Evolutionary conservation across 2,797 vertebrate genomes (phyloP).

Genomic region (Enteromius thamalakanensis): DNA sequence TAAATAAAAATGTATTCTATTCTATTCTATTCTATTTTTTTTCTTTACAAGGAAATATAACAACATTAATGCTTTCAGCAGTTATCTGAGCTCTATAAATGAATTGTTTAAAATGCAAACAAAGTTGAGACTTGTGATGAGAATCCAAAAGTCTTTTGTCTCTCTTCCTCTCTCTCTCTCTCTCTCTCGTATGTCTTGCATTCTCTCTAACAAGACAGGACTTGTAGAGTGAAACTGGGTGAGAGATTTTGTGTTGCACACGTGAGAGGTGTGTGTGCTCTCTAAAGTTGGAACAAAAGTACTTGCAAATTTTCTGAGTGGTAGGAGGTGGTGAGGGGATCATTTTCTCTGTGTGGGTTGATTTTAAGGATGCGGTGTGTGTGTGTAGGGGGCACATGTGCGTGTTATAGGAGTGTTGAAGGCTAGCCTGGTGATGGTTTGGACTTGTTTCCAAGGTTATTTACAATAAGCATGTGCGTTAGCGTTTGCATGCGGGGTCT

Average conservation of each 20-base stretch:
- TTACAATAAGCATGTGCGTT: constrained; percentile 35
- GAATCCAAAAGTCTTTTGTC: not conserved
- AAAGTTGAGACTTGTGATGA: not conserved
- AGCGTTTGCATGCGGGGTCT: constrained; percentile 53
- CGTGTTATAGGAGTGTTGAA: constrained; percentile 28
- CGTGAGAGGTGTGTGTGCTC: constrained; percentile 35
- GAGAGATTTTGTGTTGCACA: constrained; percentile 48
- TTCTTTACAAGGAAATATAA: not conserved
- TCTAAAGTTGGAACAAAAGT: constrained; percentile 37
- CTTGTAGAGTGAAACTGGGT: constrained; percentile 81
- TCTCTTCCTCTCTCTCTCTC: not conserved
- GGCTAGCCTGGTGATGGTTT: constrained; percentile 68
- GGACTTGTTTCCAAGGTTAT: constrained; percentile 66
- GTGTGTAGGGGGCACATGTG: constrained; percentile 24
- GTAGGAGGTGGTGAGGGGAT: constrained; percentile 22
- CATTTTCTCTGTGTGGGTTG: constrained; percentile 15
- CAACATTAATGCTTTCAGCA: not conserved
- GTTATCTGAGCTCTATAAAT: not conserved
- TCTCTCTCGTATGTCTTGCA: constrained; percentile 27
- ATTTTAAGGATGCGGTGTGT: constrained; percentile 22
- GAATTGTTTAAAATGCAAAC: not conserved
- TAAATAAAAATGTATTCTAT: not conserved
- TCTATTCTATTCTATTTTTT: not conserved
- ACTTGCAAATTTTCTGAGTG: not conserved
- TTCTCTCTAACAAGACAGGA: constrained; percentile 69